A percentile compares a stretch with the other conserved stretches of the same genome.
phyloP scores from a whole-genome alignment of 2,888 invertebrate genomes.

The Tinea trinotella region DNA sequence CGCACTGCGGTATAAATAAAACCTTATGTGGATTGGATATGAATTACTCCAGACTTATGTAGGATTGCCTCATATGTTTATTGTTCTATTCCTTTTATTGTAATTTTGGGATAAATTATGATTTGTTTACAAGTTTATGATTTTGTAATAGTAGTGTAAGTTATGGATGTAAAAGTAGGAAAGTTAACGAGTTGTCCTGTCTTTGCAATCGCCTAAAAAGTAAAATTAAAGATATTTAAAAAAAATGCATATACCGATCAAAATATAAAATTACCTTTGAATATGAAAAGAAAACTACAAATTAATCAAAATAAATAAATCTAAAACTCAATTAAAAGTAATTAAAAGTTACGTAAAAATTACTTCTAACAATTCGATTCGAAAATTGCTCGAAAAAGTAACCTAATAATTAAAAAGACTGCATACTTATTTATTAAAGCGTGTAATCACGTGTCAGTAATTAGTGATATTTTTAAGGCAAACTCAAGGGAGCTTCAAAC shows the following conservation, averaged over 20 bases:
- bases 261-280: no score
- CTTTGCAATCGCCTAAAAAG: no score
- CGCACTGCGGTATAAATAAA: conserved; percentile 8
- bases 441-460: neutral
- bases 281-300: no score
- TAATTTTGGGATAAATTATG: neutral
- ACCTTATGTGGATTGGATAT: conserved; percentile 45
- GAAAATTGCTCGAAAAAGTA: neutral
- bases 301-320: neutral
- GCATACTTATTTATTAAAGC: no score
- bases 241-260: no score
- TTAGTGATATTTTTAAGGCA: neutral
- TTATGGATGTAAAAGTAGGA: no score
- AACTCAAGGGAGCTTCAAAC: neutral
- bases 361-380: neutral
- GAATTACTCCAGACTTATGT: conserved; percentile 38
- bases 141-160: no score
- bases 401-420: conserved; percentile 3
- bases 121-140: no score
- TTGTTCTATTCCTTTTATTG: neutral
- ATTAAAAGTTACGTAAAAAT: neutral
- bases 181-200: no score
- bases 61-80: conserved; percentile 19
- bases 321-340: conserved; percentile 1
- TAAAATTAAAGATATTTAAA: no score